Conservation (phyloP, 2,113 vertebrate species). For the Hippopotamus amphibius region DNA sequence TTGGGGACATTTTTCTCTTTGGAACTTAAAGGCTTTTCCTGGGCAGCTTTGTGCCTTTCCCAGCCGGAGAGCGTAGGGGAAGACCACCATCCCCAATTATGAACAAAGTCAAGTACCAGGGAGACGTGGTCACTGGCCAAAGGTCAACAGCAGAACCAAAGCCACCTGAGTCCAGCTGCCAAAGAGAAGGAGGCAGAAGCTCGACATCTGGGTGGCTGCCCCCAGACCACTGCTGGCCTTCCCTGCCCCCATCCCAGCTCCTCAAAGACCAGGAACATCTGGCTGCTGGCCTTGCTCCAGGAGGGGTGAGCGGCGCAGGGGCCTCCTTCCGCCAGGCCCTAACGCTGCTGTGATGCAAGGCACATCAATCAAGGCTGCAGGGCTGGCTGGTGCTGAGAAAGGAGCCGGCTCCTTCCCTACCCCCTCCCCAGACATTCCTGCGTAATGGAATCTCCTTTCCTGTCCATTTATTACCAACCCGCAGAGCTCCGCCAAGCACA, state of each 20-base stretch:
- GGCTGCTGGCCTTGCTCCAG: slow-evolving; percentile 79
- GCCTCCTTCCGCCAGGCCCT: slow-evolving; percentile 75
- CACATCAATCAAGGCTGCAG: slow-evolving; percentile 76
- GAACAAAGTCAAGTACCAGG: not conserved
- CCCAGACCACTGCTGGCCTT: slow-evolving; percentile 43
- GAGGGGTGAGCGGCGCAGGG: slow-evolving; percentile 68
- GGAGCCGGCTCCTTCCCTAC: not conserved
- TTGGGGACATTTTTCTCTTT: not conserved
- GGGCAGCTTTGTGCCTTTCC: not conserved
- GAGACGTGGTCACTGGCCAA: not conserved
- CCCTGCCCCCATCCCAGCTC: slow-evolving; percentile 64
- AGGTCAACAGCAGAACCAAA: slow-evolving; percentile 1
- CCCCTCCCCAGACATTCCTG: slow-evolving; percentile 79
- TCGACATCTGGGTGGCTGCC: slow-evolving; percentile 51
- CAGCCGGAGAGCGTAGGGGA: not conserved
- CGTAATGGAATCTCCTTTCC: slow-evolving; percentile 76
- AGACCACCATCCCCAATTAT: not conserved
- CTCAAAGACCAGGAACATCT: slow-evolving; percentile 77
- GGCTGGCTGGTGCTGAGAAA: slow-evolving; percentile 67
- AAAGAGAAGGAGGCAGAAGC: not conserved
- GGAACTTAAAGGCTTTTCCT: not conserved
- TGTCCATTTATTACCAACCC: slow-evolving; percentile 78
- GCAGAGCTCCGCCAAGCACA: slow-evolving; percentile 51
- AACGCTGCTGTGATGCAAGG: slow-evolving; percentile 57
- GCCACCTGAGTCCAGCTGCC: slow-evolving; percentile 6